phyloP scores from a whole-genome alignment of 2,888 invertebrate genomes.

The Nephrotoma guestfalica region DNA sequence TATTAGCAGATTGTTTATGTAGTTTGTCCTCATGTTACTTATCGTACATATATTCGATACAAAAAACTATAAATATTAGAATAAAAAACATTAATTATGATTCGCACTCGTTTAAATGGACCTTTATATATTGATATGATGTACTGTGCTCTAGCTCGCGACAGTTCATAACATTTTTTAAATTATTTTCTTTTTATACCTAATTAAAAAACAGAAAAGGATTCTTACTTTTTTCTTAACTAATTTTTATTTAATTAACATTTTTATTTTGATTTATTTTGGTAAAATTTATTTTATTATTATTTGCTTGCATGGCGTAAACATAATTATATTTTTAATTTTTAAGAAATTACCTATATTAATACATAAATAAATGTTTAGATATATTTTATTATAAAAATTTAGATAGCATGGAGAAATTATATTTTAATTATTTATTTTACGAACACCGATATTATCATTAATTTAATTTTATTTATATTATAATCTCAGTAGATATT shows the following conservation, averaged over 20 bases:
- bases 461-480: not conserved
- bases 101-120: too few relatives aligned
- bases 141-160: too few relatives aligned
- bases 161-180: too few relatives aligned
- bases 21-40: too few relatives aligned
- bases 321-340: not conserved
- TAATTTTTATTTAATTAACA: too few relatives aligned
- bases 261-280: not conserved
- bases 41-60: too few relatives aligned
- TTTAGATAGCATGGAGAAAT: not conserved
- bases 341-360: not conserved
- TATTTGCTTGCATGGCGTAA: not conserved
- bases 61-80: too few relatives aligned
- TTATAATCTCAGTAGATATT: not conserved
- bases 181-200: too few relatives aligned
- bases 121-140: too few relatives aligned
- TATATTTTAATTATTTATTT: not conserved
- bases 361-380: not conserved
- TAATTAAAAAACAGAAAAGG: not conserved
- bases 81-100: too few relatives aligned
- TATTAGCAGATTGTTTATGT: too few relatives aligned
- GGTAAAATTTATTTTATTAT: not conserved
- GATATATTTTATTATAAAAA: not conserved
- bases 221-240: not conserved
- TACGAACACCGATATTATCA: not conserved